These are phyloP conservation scores for Loris lydekkerianus DNA, from an alignment of 2,797 vertebrate species.

Conservation along the genomic window DNA sequence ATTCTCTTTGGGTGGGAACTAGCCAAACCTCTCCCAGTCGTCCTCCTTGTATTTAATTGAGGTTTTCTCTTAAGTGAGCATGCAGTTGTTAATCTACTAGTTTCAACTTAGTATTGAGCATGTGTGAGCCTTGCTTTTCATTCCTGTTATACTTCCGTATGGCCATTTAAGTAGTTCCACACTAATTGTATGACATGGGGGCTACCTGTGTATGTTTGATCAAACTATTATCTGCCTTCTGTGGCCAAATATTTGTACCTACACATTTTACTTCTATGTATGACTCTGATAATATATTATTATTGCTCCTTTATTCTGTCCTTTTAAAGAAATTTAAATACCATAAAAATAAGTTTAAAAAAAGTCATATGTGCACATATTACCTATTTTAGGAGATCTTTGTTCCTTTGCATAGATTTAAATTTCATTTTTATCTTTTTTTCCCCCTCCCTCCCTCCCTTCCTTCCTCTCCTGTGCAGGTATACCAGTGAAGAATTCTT, in stretches of 20 bases:
- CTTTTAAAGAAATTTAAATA: neutral
- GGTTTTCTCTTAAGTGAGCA: no score
- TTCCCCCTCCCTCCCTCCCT: no score
- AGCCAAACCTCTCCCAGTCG: no score
- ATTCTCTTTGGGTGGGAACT: no score
- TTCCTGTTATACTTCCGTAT: no score
- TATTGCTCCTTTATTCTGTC: neutral
- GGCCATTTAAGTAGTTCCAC: neutral
- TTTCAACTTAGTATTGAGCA: no score
- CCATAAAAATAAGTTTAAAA: neutral
- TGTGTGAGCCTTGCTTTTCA: no score
- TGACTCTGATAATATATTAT: neutral
- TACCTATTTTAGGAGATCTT: neutral
- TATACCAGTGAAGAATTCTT: neutral
- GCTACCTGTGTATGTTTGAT: neutral
- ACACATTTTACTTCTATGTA: neutral
- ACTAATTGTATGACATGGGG: neutral
- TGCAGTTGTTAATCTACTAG: no score
- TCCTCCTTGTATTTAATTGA: no score
- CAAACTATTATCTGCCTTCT: neutral
- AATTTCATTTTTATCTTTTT: neutral
- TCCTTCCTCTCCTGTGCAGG: neutral
- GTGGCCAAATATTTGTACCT: neutral
- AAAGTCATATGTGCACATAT: neutral
- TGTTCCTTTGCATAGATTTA: neutral